Conservation (phyloP, 1,140 invertebrate genomes). For the Sarcophaga bullata region DNA sequence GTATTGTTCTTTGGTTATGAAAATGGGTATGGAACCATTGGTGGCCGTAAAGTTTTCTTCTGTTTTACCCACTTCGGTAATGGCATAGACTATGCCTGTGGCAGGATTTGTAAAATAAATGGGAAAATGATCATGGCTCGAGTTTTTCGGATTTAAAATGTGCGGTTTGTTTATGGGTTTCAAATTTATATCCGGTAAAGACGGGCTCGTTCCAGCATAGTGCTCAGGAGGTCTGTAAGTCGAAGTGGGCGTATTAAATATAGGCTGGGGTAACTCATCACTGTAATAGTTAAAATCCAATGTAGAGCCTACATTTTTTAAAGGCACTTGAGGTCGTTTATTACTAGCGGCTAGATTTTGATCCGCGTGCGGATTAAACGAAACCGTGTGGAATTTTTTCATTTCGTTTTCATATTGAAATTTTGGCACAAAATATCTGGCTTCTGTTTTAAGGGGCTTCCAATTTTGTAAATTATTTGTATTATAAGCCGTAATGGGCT, state of each 20-base stretch:
- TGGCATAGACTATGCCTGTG: constrained; percentile 61
- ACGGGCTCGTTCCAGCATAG: neutral
- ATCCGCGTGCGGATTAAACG: neutral
- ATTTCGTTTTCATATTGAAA: constrained; percentile 35
- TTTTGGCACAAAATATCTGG: constrained; percentile 44
- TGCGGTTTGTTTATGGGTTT: constrained; percentile 29
- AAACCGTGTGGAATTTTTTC: constrained; percentile 22
- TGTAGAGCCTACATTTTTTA: constrained; percentile 32
- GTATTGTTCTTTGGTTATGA: constrained; percentile 60
- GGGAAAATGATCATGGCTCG: constrained; percentile 49
- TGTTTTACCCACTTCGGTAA: constrained; percentile 55
- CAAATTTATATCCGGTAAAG: constrained; percentile 29
- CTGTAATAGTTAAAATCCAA: constrained; percentile 41
- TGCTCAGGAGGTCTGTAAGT: neutral
- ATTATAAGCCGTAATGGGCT: no score
- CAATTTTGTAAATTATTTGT: neutral
- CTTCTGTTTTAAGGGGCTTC: no score
- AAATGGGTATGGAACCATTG: constrained; percentile 58
- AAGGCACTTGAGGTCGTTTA: neutral
- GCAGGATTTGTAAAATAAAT: constrained; percentile 61
- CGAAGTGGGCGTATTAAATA: neutral
- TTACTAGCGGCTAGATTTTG: neutral
- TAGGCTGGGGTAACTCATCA: neutral
- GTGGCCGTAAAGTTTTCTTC: neutral
- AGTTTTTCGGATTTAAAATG: neutral